A percentile compares a stretch with the other conserved stretches of the same genome.
phyloP scores from a whole-genome alignment of 2,888 invertebrate species.

The Acholoe squamosa region DNA sequence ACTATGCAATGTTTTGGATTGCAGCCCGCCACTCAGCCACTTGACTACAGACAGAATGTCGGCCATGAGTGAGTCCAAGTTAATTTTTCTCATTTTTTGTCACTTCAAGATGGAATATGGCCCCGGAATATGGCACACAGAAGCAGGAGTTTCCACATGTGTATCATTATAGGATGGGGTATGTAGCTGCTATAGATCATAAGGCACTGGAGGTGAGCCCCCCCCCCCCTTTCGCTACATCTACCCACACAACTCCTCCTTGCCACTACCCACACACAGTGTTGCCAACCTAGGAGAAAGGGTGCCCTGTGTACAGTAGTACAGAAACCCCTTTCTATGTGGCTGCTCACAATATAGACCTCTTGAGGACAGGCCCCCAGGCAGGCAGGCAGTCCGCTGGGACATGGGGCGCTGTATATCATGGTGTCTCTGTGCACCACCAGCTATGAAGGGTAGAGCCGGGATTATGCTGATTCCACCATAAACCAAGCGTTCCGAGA shows the following conservation, averaged over 20 bases:
- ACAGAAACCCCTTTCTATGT: neutral
- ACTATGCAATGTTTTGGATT: constrained; percentile 53
- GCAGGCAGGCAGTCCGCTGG: neutral
- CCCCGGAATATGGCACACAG: neutral
- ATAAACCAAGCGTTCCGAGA: constrained; percentile 38
- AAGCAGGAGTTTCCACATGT: neutral
- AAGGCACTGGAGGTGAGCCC: neutral
- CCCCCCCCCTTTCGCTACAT: neutral
- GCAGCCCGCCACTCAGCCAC: neutral
- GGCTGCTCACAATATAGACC: too few species aligned
- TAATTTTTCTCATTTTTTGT: neutral
- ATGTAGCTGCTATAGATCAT: constrained; percentile 26
- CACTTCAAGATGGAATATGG: neutral
- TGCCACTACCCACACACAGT: too few species aligned
- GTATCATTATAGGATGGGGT: neutral
- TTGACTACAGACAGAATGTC: constrained; percentile 44
- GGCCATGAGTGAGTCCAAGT: neutral
- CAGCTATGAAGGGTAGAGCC: constrained; percentile 45
- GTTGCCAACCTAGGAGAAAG: too few species aligned
- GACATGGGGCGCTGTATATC: constrained; percentile 33
- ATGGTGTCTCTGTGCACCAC: neutral
- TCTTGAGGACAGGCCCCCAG: neutral
- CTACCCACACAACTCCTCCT: too few species aligned
- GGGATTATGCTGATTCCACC: constrained; percentile 59
- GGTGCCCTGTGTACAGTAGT: too few species aligned